phyloP scores from a whole-genome alignment of 2,888 invertebrate genomes.

The Caenorhabditis parvicauda region DNA sequence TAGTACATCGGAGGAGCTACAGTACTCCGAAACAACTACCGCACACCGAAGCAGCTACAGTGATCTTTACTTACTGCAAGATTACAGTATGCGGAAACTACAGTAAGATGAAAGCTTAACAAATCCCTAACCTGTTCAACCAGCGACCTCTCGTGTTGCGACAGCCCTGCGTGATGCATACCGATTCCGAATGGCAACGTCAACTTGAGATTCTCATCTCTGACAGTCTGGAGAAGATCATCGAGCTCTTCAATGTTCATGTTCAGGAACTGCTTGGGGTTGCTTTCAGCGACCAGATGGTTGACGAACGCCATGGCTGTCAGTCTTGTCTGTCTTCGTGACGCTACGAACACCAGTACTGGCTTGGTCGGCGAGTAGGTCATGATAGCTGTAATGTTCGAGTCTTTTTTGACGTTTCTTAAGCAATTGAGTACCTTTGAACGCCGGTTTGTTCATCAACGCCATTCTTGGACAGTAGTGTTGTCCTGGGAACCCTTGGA shows the following conservation, averaged over 20 bases:
- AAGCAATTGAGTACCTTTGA: conserved; percentile 71
- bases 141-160: conserved; percentile 83
- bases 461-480: conserved; percentile 99
- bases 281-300: conserved; percentile 82
- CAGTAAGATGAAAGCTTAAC: too few relatives aligned
- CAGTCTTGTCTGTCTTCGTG: conserved; percentile 74
- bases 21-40: too few relatives aligned
- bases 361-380: conserved; percentile 89
- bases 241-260: conserved; percentile 70
- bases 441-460: conserved; percentile 97
- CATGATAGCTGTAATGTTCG: conserved; percentile 73
- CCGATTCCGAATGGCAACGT: conserved; percentile 95
- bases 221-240: conserved; percentile 67
- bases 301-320: conserved; percentile 91
- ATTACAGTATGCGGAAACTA: too few relatives aligned
- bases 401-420: neutral
- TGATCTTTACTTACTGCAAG: neutral
- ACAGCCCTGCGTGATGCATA: conserved; percentile 94
- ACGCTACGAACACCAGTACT: conserved; percentile 89
- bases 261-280: conserved; percentile 69
- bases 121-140: conserved; percentile 83
- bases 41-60: too few relatives aligned
- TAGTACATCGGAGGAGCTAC: too few relatives aligned
- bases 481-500: conserved; percentile 91
- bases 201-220: conserved; percentile 85